phyloP scores from a whole-genome alignment of 2,888 invertebrate species.

The Noctua janthe region DNA sequence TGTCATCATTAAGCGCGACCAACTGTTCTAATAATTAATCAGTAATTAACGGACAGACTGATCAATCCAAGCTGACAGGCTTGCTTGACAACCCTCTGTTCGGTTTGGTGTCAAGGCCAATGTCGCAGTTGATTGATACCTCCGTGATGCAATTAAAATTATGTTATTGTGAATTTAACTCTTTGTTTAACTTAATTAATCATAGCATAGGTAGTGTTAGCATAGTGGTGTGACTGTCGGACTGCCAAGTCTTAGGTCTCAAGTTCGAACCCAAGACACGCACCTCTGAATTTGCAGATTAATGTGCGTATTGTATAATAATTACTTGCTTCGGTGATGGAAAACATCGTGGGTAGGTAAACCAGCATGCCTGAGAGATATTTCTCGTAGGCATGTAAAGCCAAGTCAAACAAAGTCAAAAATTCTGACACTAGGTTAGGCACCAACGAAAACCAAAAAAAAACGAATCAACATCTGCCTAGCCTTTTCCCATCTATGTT shows the following conservation, averaged over 20 bases:
- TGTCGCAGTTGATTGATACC: conserved; percentile 40
- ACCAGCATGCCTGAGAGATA: no score
- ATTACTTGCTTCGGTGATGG: no score
- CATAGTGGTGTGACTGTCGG: no score
- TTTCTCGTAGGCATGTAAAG: no score
- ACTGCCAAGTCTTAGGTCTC: no score
- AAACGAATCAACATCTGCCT: not conserved
- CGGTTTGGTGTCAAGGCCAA: conserved; percentile 59
- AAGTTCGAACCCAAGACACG: no score
- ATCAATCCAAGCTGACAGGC: conserved; percentile 54
- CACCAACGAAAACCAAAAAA: not conserved
- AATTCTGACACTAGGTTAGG: no score
- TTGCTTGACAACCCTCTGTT: conserved; percentile 44
- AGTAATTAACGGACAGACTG: conserved; percentile 49
- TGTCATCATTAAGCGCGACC: conserved; percentile 59
- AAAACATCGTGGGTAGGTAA: no score
- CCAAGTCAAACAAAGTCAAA: no score
- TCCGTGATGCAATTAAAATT: not conserved
- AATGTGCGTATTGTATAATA: no score
- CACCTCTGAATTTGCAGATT: no score
- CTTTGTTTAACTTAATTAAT: not conserved
- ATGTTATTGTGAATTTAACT: not conserved
- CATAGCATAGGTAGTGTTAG: no score
- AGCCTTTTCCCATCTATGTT: not conserved
- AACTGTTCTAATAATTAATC: conserved; percentile 50